phyloP scores from a whole-genome alignment of 2,888 invertebrate genomes.

The Aspidapion aeneum region DNA sequence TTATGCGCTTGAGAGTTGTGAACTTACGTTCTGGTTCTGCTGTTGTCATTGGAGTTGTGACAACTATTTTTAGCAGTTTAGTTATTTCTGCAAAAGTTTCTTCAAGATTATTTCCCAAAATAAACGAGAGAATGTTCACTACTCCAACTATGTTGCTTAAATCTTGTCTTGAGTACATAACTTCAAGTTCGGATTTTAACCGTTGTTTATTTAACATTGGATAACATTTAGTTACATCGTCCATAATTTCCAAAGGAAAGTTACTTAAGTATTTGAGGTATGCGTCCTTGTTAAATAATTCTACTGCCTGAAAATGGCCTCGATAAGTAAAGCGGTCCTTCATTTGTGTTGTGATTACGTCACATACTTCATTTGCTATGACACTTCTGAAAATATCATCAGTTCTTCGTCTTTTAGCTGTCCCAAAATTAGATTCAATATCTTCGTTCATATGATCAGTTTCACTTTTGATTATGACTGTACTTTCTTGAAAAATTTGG shows the following conservation, averaged over 20 bases:
- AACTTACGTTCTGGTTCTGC: conserved; percentile 5
- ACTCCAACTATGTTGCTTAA: neutral
- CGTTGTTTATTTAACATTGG: conserved; percentile 4
- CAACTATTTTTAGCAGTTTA: conserved; percentile 3
- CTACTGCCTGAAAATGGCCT: conserved; percentile 15
- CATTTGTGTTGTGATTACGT: conserved; percentile 10
- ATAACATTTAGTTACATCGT: neutral
- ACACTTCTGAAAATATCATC: too few species aligned
- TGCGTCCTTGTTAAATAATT: conserved; percentile 1
- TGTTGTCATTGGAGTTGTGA: conserved; percentile 6
- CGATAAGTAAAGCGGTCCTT: conserved; percentile 11
- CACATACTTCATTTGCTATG: too few species aligned
- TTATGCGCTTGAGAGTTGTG: neutral
- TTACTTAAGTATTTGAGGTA: neutral
- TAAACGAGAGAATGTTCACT: neutral
- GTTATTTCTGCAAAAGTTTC: conserved; percentile 3
- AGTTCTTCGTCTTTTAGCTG: too few species aligned
- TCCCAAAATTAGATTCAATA: too few species aligned
- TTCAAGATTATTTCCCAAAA: neutral
- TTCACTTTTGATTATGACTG: too few species aligned
- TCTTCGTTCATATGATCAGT: too few species aligned
- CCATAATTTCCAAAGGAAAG: conserved; percentile 5
- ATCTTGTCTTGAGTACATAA: conserved; percentile 6
- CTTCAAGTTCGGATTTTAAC: conserved; percentile 8
- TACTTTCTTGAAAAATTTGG: too few species aligned